Evolutionary conservation across 2,113 vertebrate species (phyloP).

Genomic region (Brevimyrus niger): DNA sequence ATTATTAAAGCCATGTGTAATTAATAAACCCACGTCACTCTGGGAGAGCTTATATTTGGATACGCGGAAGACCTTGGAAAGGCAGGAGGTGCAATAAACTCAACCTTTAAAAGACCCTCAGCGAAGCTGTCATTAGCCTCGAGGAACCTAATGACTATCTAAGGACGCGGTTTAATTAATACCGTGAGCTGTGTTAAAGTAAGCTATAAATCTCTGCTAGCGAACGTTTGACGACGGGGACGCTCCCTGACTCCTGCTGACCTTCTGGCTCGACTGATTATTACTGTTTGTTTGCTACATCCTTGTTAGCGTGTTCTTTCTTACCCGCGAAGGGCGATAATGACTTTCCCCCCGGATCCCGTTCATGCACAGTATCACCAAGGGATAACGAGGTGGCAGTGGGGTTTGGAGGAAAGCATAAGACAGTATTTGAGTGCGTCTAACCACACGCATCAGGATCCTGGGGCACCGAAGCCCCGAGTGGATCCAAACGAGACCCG

Average conservation of each 20-base stretch:
- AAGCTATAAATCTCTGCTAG: constrained; percentile 5
- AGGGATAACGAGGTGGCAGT: neutral
- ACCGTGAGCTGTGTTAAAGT: neutral
- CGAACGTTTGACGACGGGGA: neutral
- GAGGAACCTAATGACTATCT: neutral
- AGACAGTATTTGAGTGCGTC: neutral
- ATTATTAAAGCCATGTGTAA: constrained; percentile 4
- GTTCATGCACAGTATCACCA: neutral
- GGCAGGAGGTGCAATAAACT: constrained; percentile 1
- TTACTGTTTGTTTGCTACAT: neutral
- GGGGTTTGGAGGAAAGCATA: neutral
- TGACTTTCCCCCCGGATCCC: neutral
- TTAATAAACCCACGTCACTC: neutral
- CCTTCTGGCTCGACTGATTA: neutral
- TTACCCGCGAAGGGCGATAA: neutral
- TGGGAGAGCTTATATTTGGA: constrained; percentile 10
- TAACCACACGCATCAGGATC: neutral
- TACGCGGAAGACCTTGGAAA: neutral
- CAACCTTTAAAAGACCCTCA: neutral
- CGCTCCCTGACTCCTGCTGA: neutral
- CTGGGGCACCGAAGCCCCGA: neutral
- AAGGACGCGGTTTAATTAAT: constrained; percentile 11
- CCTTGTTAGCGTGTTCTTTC: neutral
- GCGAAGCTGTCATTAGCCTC: constrained; percentile 2
- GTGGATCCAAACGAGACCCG: neutral